Percentiles rank a stretch among this genome's conserved stretches.
Conservation (phyloP, 2,113 vertebrate genomes). For the Gavia stellata region DNA sequence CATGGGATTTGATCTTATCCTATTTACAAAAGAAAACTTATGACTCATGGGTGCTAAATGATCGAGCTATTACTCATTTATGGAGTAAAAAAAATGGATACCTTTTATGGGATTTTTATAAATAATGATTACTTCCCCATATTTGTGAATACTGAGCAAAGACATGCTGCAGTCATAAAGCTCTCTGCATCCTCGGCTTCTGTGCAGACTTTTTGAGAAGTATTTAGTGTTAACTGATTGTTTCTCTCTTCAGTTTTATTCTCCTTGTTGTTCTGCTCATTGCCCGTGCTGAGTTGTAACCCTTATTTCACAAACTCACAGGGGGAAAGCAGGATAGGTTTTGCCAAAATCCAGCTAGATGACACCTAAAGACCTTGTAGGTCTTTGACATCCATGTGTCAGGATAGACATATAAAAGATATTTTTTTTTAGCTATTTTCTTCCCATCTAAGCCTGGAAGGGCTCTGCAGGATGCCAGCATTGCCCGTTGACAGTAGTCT, state of each 20-base stretch:
- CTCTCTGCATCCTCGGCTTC: background rate
- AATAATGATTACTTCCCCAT: constrained; percentile 31
- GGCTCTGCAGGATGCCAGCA: background rate
- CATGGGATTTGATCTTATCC: constrained; percentile 54
- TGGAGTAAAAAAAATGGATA: constrained; percentile 41
- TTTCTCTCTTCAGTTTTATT: background rate
- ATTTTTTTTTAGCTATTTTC: background rate
- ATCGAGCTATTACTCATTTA: constrained; percentile 59
- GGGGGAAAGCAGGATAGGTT: background rate
- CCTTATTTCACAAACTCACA: background rate
- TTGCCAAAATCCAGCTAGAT: background rate
- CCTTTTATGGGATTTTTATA: constrained; percentile 67
- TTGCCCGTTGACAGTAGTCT: background rate
- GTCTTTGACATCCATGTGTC: too few relatives aligned
- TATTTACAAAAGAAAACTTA: constrained; percentile 62
- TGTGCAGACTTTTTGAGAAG: background rate
- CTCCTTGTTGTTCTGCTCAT: background rate
- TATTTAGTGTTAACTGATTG: background rate
- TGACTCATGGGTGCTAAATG: constrained; percentile 68
- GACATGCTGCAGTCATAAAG: background rate
- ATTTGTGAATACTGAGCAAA: constrained; percentile 33
- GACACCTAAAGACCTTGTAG: background rate
- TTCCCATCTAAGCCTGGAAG: background rate
- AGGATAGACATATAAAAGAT: background rate
- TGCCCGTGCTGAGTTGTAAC: background rate